Evolutionary conservation across 2,888 invertebrate species (phyloP).

Genomic region (Thyatira batis): DNA sequence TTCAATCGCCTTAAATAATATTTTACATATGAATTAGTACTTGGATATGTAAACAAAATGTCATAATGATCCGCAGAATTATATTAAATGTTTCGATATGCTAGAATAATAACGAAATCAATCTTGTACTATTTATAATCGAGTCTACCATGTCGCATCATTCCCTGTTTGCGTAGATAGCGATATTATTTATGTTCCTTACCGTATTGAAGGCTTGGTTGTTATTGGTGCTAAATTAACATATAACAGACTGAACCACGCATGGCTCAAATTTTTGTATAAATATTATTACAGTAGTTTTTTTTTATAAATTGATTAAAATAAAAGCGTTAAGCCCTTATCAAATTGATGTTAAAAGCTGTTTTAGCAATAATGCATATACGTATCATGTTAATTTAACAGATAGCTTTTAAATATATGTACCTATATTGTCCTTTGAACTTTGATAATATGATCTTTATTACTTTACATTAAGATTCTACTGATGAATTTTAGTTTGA

Average conservation of each 20-base stretch:
- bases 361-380: neutral
- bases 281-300: conserved; percentile 35
- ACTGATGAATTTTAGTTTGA: no score
- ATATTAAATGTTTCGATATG: conserved; percentile 3
- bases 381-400: neutral
- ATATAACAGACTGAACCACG: conserved; percentile 63
- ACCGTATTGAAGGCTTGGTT: conserved; percentile 26
- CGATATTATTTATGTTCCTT: conserved; percentile 56
- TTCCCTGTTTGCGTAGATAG: conserved; percentile 72
- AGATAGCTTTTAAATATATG: neutral
- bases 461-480: no score
- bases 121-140: conserved; percentile 5
- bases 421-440: neutral
- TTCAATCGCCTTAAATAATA: no score
- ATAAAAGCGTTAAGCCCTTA: neutral
- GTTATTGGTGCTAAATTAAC: conserved; percentile 70
- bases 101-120: conserved; percentile 8
- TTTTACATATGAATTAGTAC: no score
- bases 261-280: conserved; percentile 64
- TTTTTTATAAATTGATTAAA: conserved; percentile 6
- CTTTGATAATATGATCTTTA: neutral
- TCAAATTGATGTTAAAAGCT: neutral
- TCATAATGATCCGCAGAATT: no score
- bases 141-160: conserved; percentile 66
- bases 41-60: no score